Evolutionary conservation across 2,113 vertebrate genomes (phyloP).

Genomic region (Sinosuthora webbiana): DNA sequence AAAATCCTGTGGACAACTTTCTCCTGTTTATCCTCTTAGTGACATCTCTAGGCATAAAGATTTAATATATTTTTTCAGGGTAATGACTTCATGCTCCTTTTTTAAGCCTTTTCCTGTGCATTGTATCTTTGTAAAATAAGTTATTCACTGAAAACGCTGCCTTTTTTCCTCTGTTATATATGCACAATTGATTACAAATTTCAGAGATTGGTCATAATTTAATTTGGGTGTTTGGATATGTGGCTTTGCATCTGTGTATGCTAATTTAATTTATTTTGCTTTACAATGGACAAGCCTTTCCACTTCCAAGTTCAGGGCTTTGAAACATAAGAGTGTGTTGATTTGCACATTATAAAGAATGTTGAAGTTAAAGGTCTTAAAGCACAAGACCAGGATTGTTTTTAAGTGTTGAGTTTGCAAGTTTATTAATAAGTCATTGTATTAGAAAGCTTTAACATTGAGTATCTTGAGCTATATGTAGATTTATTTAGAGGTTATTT

Average conservation of each 20-base stretch:
- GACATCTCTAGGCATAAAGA: background rate
- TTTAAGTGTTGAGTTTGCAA: background rate
- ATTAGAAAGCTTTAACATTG: background rate
- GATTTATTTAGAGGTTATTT: background rate
- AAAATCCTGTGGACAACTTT: slow-evolving; percentile 16
- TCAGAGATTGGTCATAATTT: background rate
- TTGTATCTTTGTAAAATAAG: background rate
- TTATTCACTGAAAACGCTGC: background rate
- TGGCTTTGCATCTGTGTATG: background rate
- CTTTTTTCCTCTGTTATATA: background rate
- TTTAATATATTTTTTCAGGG: background rate
- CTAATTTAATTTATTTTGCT: background rate
- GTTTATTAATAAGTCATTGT: background rate
- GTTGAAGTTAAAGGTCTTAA: background rate
- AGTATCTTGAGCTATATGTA: background rate
- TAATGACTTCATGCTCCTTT: background rate
- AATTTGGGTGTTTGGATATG: background rate
- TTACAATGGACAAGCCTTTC: background rate
- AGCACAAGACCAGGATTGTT: background rate
- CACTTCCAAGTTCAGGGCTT: background rate
- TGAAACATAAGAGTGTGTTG: background rate
- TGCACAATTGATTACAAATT: background rate
- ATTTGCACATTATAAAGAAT: background rate
- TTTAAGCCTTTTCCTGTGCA: background rate
- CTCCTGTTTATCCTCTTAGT: background rate